Evolutionary conservation across 2,888 invertebrate species (phyloP).

Genomic region (Arctia plantaginis): DNA sequence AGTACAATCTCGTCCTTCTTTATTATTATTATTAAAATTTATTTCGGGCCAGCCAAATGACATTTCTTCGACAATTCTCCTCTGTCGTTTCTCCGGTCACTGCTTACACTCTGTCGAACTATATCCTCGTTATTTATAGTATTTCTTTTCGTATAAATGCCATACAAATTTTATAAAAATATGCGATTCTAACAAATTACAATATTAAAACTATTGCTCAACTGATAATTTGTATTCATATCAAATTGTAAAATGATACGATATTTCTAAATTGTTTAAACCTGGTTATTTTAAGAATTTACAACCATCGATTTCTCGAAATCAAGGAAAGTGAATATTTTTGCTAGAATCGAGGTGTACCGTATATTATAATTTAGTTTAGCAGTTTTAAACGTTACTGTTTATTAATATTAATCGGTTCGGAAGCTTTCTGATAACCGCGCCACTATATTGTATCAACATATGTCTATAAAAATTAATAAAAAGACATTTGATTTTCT

Average conservation of each 20-base stretch:
- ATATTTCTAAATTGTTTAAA: slow-evolving; percentile 12
- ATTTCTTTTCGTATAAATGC: slow-evolving; percentile 36
- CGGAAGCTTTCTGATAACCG: slow-evolving; percentile 18
- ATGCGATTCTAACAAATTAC: slow-evolving; percentile 57
- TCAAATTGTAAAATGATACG: slow-evolving; percentile 43
- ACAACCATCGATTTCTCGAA: slow-evolving; percentile 38
- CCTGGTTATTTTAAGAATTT: slow-evolving; percentile 42
- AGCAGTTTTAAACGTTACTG: slow-evolving; percentile 16
- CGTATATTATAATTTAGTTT: slow-evolving; percentile 26
- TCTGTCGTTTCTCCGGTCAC: too few relatives aligned
- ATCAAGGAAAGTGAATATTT: slow-evolving; percentile 22
- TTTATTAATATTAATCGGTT: slow-evolving; percentile 19
- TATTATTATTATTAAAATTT: too few relatives aligned
- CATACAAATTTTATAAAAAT: slow-evolving; percentile 36
- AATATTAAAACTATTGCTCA: slow-evolving; percentile 51
- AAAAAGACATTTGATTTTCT: neutral
- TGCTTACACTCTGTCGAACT: too few relatives aligned
- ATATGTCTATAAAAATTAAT: neutral
- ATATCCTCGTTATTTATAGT: too few relatives aligned
- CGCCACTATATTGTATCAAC: neutral
- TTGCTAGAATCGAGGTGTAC: slow-evolving; percentile 13
- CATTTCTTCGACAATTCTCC: too few relatives aligned
- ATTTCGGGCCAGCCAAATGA: too few relatives aligned
- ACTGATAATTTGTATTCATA: slow-evolving; percentile 55
- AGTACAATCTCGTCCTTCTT: too few relatives aligned